A percentile compares a stretch with the other conserved stretches of the same genome.
These are phyloP conservation scores for Anorthoa munda DNA, from an alignment of 2,888 invertebrate genomes.

Conservation along the genomic window DNA sequence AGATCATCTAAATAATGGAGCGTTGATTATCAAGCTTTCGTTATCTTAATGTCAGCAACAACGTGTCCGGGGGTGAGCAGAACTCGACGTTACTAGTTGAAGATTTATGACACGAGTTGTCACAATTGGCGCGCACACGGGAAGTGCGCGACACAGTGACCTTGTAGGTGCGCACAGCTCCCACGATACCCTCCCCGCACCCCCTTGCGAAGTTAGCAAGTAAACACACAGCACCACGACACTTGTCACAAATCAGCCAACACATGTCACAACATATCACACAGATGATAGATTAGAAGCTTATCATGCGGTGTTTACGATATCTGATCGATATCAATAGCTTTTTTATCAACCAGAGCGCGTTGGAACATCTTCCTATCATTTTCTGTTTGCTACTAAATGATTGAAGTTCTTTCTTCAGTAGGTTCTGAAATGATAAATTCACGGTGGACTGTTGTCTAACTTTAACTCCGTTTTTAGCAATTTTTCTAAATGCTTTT, in stretches of 20 bases:
- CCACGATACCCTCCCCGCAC: not conserved
- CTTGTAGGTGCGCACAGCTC: conserved; percentile 9
- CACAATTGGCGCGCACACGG: not conserved
- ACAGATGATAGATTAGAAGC: conserved; percentile 17
- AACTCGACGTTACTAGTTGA: not conserved
- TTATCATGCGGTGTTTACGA: conserved; percentile 25
- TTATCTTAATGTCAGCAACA: conserved; percentile 23
- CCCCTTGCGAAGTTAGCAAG: not conserved
- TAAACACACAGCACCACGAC: not conserved
- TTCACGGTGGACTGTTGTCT: too few species aligned
- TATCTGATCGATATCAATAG: conserved; percentile 14
- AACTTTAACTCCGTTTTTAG: too few species aligned
- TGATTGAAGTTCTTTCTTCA: not conserved
- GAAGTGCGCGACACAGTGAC: not conserved
- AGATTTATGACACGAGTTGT: conserved; percentile 1
- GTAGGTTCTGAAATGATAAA: not conserved
- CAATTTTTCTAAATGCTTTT: not conserved
- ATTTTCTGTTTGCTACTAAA: conserved; percentile 4
- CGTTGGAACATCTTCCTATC: not conserved
- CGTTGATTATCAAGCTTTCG: not conserved
- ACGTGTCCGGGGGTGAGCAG: not conserved
- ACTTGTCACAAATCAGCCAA: conserved; percentile 14
- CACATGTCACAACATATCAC: conserved; percentile 15
- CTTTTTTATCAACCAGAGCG: not conserved
- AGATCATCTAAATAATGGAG: not conserved